Evolutionary conservation across 1,140 invertebrate genomes (phyloP).

Genomic region (Aphis craccivora): DNA sequence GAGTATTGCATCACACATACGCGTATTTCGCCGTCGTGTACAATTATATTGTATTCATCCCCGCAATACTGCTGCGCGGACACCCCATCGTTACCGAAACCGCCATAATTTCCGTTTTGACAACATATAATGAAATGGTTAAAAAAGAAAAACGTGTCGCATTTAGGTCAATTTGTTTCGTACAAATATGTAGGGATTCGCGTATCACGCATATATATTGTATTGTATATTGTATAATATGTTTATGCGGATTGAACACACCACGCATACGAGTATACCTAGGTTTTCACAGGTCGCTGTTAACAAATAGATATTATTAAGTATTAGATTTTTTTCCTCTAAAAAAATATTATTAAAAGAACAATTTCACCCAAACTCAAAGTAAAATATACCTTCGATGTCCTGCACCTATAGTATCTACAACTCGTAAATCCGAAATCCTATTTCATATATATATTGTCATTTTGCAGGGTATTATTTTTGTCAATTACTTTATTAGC

Average conservation of each 20-base stretch:
- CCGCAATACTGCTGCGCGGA: neutral
- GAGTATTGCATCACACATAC: constrained; percentile 27
- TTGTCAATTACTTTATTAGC: no score
- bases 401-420: no score
- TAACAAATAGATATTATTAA: neutral
- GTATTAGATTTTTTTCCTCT: neutral
- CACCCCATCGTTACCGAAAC: constrained; percentile 21
- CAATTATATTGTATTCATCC: constrained; percentile 6
- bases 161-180: neutral
- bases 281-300: neutral
- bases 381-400: neutral
- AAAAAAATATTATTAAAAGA: neutral
- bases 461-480: no score
- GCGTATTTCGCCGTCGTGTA: neutral
- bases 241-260: neutral
- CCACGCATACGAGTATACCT: neutral
- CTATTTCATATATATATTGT: no score
- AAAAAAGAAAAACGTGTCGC: neutral
- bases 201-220: neutral
- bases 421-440: no score
- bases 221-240: neutral
- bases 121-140: neutral
- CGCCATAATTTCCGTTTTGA: constrained; percentile 49
- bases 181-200: neutral
- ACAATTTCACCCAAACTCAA: neutral